Evolutionary conservation across 2,888 invertebrate species (phyloP).

Genomic region (Mesoligia furuncula): DNA sequence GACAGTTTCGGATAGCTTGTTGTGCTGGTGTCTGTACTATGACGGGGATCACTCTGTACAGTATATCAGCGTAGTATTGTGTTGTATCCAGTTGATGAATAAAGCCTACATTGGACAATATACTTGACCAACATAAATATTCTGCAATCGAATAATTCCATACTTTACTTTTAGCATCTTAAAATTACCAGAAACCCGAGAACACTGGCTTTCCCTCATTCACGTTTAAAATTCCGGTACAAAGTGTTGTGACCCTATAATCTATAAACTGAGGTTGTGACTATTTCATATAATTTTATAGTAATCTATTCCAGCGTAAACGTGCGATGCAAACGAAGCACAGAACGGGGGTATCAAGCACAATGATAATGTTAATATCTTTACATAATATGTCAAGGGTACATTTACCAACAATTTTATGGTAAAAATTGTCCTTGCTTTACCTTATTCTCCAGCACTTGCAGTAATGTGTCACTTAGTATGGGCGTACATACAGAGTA

Average conservation of each 20-base stretch:
- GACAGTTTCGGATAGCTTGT: too few relatives aligned
- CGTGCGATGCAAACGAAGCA: neutral
- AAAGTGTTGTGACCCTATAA: neutral
- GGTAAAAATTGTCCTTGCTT: constrained; percentile 61
- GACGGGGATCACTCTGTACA: too few relatives aligned
- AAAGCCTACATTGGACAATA: neutral
- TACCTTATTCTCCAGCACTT: constrained; percentile 43
- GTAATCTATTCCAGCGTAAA: neutral
- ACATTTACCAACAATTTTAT: constrained; percentile 56
- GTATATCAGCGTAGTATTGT: neutral
- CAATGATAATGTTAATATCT: neutral
- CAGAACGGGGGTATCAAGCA: neutral
- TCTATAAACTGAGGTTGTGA: too few relatives aligned
- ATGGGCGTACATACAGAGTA: constrained; percentile 63
- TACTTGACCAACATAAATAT: neutral
- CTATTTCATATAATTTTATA: neutral
- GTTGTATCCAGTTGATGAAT: neutral
- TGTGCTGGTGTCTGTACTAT: too few relatives aligned
- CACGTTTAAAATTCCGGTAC: neutral
- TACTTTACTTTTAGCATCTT: neutral
- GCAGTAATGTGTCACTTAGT: constrained; percentile 62
- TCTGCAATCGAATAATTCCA: neutral
- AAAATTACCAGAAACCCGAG: neutral
- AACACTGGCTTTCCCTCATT: neutral
- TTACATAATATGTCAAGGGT: constrained; percentile 48